Evolutionary conservation across 2,888 invertebrate genomes (phyloP), one percentile per base, ranked within the genome.

Genomic region (Rotaria sp.): DNA sequence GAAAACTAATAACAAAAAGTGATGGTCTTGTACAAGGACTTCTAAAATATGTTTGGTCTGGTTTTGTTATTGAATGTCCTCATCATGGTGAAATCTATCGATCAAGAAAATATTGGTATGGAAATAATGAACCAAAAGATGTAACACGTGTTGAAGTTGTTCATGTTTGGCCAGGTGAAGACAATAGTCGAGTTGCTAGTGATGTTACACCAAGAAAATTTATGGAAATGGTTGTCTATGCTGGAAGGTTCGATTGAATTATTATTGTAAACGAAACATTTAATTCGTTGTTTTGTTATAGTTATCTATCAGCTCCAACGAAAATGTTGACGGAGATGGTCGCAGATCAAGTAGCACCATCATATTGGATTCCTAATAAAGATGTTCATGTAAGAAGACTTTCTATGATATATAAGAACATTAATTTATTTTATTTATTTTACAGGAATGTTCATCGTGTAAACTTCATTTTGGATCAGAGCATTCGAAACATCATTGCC

Each of bases 81-180:
- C 93, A 93, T 88, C 95, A 94, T 91, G 94, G 94, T 0, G 93
- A 94, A 88, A 94, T 94, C 87, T 94, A 93, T 89, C 92, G 94
- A 80, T 94, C 94, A 88, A 92, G 95, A 45, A 94, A 95, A 89
- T 94, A 94, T 90, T 95, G 95, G 95, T 95, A 94, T 90, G 95
- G 94, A 11, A 95, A 95, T 89, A 93, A 93, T 88, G 93, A 93
- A 87, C 94, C 94, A 0, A 93, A 94, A 87, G 91, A 92, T 50
- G 94, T 94, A 24, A 94, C 94, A 26, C 91, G 93, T 87, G 75
- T 55, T 48, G 86, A 87, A 67, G 59, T 88, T n/a, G 86, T 85
- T 80, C 88, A 88, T 52, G 67, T 87, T 41, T 88, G 87, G 87
- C 86, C 88, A 13, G 87, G 87, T 30, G 87, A 88, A 24, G 80